Conservation (phyloP, 2,797 vertebrate species). For the Scleropages formosus region DNA sequence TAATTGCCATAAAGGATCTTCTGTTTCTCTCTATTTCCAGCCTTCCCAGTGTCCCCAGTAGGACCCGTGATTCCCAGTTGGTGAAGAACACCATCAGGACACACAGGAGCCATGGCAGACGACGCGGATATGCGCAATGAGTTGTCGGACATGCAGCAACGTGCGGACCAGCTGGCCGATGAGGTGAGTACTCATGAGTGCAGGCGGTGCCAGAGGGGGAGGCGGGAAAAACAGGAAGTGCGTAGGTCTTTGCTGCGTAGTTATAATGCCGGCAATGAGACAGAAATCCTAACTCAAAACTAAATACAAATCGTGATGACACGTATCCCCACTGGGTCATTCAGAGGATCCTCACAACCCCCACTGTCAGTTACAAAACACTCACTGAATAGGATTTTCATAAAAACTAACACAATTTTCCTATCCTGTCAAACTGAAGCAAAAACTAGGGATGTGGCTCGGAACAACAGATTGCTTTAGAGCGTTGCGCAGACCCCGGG, state of each 20-base stretch:
- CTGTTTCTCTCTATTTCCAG: conserved; percentile 43
- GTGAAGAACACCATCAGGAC: conserved; percentile 64
- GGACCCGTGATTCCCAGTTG: conserved; percentile 64
- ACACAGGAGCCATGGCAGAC: conserved; percentile 85
- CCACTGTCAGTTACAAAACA: not conserved
- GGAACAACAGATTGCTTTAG: not conserved
- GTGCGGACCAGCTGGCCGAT: conserved; percentile 95
- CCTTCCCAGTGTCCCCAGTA: conserved; percentile 62
- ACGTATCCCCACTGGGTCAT: not conserved
- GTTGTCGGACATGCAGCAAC: conserved; percentile 98
- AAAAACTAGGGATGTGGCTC: not conserved
- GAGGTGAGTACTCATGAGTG: conserved; percentile 93
- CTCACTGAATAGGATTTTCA: not conserved
- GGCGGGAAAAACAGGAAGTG: not conserved
- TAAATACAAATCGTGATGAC: not conserved
- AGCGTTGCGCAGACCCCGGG: not conserved
- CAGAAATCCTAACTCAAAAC: not conserved
- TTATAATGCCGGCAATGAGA: not conserved
- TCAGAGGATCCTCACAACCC: not conserved
- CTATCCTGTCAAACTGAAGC: too few relatives aligned
- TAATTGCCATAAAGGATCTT: not conserved
- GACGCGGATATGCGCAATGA: conserved; percentile 99
- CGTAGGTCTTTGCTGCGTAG: not conserved
- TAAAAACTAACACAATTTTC: not conserved
- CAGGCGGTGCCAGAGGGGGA: not conserved